These are phyloP conservation scores for Ceratitis capitata DNA, from an alignment of 1,140 invertebrate species.

Conservation along the genomic window DNA sequence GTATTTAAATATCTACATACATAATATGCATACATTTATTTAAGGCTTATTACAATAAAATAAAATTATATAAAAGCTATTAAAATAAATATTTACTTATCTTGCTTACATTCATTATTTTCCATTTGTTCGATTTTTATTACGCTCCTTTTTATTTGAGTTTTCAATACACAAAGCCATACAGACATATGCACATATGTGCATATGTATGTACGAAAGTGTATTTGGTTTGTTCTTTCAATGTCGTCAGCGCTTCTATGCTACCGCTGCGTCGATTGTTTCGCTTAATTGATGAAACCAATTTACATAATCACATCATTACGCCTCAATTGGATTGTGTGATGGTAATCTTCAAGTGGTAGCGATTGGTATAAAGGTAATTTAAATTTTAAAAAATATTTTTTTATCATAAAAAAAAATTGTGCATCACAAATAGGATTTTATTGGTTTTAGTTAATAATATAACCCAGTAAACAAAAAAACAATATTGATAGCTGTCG, in stretches of 20 bases:
- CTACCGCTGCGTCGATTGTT: neutral
- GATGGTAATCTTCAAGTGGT: neutral
- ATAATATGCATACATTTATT: neutral
- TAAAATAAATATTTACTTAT: neutral
- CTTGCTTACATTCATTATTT: neutral
- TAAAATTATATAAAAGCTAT: neutral
- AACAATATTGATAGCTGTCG: no score
- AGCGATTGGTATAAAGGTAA: neutral
- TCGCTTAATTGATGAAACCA: neutral
- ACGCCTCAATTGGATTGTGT: neutral
- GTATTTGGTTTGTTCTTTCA: neutral
- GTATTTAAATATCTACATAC: neutral
- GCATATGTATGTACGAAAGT: neutral
- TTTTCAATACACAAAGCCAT: no score
- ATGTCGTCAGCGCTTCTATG: neutral
- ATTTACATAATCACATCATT: constrained; percentile 26
- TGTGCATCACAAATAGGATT: no score
- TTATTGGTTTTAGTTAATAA: neutral
- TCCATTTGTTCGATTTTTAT: neutral
- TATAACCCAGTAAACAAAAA: no score
- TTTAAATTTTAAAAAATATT: neutral
- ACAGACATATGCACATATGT: no score
- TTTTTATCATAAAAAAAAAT: neutral
- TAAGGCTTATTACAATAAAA: neutral
- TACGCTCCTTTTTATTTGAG: neutral